A percentile compares a stretch with the other conserved stretches of the same genome.
Conservation (phyloP, 2,888 invertebrate species). For the Noctua janthe region DNA sequence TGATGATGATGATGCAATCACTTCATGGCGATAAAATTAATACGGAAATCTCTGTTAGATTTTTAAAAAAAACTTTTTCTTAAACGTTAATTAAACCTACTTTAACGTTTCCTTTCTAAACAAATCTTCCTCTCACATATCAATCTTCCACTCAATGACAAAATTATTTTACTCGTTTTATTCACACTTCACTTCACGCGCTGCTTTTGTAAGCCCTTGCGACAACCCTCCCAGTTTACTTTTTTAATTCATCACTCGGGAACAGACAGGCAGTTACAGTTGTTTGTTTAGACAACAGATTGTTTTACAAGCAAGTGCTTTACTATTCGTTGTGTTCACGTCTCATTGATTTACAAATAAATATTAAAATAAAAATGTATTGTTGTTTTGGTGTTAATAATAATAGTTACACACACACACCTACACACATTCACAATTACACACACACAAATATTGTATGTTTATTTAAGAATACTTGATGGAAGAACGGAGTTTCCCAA, state of each 20-base stretch:
- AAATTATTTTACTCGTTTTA: background rate
- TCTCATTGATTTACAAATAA: conserved; percentile 51
- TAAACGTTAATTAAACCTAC: background rate
- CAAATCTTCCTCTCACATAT: too few relatives aligned
- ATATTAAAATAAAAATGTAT: background rate
- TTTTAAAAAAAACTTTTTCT: background rate
- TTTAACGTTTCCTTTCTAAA: background rate
- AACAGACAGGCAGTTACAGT: conserved; percentile 74
- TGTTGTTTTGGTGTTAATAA: conserved; percentile 8
- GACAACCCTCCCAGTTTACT: conserved; percentile 75
- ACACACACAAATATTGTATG: too few relatives aligned
- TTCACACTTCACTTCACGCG: background rate
- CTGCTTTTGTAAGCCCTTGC: background rate
- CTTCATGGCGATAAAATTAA: background rate
- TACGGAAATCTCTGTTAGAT: background rate
- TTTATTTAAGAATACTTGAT: too few relatives aligned
- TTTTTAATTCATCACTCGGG: conserved; percentile 71
- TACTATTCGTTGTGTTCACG: conserved; percentile 59
- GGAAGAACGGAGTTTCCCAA: too few relatives aligned
- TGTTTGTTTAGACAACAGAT: conserved; percentile 83
- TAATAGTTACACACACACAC: background rate
- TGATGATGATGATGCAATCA: background rate
- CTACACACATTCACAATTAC: too few relatives aligned
- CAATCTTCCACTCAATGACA: background rate
- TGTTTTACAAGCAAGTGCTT: conserved; percentile 75